A percentile compares a stretch with the other conserved stretches of the same genome.
These are phyloP conservation scores for Kryphioiulus occultus DNA, from an alignment of 2,888 invertebrate species.

Conservation along the genomic window DNA sequence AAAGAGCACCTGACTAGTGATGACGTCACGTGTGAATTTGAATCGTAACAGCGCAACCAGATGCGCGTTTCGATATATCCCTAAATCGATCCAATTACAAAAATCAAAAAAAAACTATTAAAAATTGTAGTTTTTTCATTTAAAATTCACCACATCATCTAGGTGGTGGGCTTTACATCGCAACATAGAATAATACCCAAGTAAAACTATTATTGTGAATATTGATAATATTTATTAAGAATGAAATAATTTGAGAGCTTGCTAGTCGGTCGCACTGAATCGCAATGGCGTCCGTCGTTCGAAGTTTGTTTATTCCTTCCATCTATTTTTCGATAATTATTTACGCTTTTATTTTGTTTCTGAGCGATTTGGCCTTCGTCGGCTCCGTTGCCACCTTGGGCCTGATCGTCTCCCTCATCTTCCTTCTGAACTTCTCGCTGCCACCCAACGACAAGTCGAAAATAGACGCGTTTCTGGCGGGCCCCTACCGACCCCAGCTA, in stretches of 20 bases:
- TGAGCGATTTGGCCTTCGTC: slow-evolving; percentile 37
- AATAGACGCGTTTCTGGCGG: slow-evolving; percentile 47
- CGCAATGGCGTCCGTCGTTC: slow-evolving; percentile 43
- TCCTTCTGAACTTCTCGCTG: slow-evolving; percentile 41
- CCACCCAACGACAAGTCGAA: slow-evolving; percentile 17
- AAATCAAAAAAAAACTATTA: too few species aligned
- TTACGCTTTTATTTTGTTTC: slow-evolving; percentile 39
- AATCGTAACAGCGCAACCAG: not conserved
- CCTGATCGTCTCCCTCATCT: not conserved
- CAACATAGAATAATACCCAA: too few species aligned
- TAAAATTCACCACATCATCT: too few species aligned
- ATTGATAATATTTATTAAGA: too few species aligned
- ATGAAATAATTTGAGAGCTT: not conserved
- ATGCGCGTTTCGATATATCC: not conserved
- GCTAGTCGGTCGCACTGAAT: not conserved
- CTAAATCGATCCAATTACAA: too few species aligned
- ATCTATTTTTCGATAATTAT: slow-evolving; percentile 38
- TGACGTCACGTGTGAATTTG: slow-evolving; percentile 16
- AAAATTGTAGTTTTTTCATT: too few species aligned
- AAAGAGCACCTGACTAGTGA: slow-evolving; percentile 21
- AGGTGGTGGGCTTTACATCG: too few species aligned
- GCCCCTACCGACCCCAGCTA: not conserved
- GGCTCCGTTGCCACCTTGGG: slow-evolving; percentile 42
- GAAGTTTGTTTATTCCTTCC: slow-evolving; percentile 40
- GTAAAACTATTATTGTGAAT: too few species aligned